These are phyloP conservation scores for Poeciliopsis presidionis DNA, from an alignment of 2,797 vertebrate genomes.

Conservation along the genomic window DNA sequence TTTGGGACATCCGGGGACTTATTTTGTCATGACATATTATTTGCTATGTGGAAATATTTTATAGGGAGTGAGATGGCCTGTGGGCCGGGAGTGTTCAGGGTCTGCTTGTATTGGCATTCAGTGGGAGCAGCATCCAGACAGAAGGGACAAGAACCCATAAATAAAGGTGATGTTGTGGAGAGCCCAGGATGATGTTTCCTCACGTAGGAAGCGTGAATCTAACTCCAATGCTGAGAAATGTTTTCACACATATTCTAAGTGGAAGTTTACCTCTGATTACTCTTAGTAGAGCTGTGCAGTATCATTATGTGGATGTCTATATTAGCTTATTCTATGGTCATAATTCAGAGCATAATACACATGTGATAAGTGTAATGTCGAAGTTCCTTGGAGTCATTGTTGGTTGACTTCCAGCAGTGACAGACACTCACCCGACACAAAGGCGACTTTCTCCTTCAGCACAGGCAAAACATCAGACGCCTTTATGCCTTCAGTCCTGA, in stretches of 20 bases:
- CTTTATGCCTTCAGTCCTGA: slow-evolving; percentile 94
- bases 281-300: not conserved
- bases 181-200: not conserved
- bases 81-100: slow-evolving; percentile 13
- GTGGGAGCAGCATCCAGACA: slow-evolving; percentile 9
- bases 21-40: not conserved
- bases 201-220: slow-evolving; percentile 25
- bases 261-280: not conserved
- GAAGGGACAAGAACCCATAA: slow-evolving; percentile 43
- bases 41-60: slow-evolving; percentile 11
- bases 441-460: slow-evolving; percentile 98
- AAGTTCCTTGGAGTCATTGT: not conserved
- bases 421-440: slow-evolving; percentile 90
- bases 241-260: not conserved
- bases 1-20: not conserved
- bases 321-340: not conserved
- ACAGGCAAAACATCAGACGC: slow-evolving; percentile 94
- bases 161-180: slow-evolving; percentile 17
- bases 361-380: not conserved
- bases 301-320: not conserved
- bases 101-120: slow-evolving; percentile 56
- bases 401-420: not conserved
- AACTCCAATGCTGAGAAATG: not conserved
- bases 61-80: slow-evolving; percentile 16
- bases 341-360: not conserved